Percentiles rank a stretch among this genome's conserved stretches.
Evolutionary conservation across 1,140 invertebrate species (phyloP).

Genomic region (Mycetomoellerius zeteki): DNA sequence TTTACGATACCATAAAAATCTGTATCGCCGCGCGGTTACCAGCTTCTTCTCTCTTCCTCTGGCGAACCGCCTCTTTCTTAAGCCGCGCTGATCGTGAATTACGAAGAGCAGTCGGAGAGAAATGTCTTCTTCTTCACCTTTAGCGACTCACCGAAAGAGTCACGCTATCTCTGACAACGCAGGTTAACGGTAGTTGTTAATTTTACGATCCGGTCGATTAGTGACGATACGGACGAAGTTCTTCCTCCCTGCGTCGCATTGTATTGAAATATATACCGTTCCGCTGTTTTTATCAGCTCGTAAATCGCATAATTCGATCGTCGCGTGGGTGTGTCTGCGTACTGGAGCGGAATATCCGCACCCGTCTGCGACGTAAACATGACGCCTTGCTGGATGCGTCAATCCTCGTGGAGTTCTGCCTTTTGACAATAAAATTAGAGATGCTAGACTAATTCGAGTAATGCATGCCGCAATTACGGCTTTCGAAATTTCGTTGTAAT

Average conservation of each 20-base stretch:
- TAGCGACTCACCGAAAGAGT: background rate
- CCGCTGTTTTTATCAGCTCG: constrained; percentile 49
- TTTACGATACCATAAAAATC: constrained; percentile 74
- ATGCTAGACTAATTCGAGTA: constrained; percentile 31
- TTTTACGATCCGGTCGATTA: constrained; percentile 64
- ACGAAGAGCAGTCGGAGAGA: constrained; percentile 64
- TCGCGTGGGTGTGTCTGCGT: constrained; percentile 53
- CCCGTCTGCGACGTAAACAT: background rate
- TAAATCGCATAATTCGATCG: constrained; percentile 48
- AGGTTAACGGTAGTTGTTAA: constrained; percentile 33
- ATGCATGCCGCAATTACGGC: constrained; percentile 13
- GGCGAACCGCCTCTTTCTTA: background rate
- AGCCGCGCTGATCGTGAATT: constrained; percentile 59
- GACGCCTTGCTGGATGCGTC: background rate
- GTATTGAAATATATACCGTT: constrained; percentile 43
- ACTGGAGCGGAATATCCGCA: constrained; percentile 63
- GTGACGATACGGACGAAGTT: constrained; percentile 25
- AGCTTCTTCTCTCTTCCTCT: constrained; percentile 6
- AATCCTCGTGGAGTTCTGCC: background rate
- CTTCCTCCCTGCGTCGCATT: constrained; percentile 15
- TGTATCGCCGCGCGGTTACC: constrained; percentile 60
- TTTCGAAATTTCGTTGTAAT: constrained; percentile 40
- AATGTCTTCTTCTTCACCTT: constrained; percentile 70
- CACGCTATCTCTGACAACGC: background rate
- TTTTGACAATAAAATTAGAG: constrained; percentile 54